A percentile compares a stretch with the other conserved stretches of the same genome.
Evolutionary conservation across 2,797 vertebrate species (phyloP).

Genomic region (Lindbergichthys nudifrons): DNA sequence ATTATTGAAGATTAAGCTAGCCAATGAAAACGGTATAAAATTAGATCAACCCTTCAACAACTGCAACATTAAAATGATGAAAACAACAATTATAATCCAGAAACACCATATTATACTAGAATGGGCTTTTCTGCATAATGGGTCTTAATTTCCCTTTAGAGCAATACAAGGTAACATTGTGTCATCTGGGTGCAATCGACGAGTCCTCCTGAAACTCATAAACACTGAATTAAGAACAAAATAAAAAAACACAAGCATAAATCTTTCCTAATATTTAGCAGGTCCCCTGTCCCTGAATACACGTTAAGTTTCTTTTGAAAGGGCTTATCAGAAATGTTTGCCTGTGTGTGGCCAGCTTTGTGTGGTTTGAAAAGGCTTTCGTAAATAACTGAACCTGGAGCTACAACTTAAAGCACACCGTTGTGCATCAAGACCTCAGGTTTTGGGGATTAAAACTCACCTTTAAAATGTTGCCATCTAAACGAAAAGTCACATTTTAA

Average conservation of each 20-base stretch:
- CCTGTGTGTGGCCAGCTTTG: slow-evolving; percentile 8
- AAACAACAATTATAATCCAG: too few species aligned
- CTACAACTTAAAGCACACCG: slow-evolving; percentile 4
- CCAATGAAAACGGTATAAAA: too few species aligned
- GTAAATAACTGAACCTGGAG: slow-evolving; percentile 7
- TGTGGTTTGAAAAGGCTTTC: not conserved
- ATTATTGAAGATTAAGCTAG: too few species aligned
- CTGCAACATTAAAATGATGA: too few species aligned
- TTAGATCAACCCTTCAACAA: too few species aligned
- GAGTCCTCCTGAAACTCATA: slow-evolving; percentile 52
- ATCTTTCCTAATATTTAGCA: slow-evolving; percentile 23
- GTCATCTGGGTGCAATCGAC: slow-evolving; percentile 8
- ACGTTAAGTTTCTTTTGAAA: not conserved
- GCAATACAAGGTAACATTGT: slow-evolving; percentile 9
- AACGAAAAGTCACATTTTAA: slow-evolving; percentile 7
- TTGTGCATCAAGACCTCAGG: not conserved
- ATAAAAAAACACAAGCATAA: slow-evolving; percentile 17
- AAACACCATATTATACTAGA: too few species aligned
- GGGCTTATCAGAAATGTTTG: not conserved
- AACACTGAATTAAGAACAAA: slow-evolving; percentile 37
- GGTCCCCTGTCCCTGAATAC: not conserved
- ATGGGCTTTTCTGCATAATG: too few species aligned
- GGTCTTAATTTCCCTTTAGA: not conserved
- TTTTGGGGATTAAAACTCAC: slow-evolving; percentile 16
- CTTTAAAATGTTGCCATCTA: slow-evolving; percentile 12